These are phyloP conservation scores for Miichthys miiuy DNA, from an alignment of 2,797 vertebrate genomes.

Conservation along the genomic window DNA sequence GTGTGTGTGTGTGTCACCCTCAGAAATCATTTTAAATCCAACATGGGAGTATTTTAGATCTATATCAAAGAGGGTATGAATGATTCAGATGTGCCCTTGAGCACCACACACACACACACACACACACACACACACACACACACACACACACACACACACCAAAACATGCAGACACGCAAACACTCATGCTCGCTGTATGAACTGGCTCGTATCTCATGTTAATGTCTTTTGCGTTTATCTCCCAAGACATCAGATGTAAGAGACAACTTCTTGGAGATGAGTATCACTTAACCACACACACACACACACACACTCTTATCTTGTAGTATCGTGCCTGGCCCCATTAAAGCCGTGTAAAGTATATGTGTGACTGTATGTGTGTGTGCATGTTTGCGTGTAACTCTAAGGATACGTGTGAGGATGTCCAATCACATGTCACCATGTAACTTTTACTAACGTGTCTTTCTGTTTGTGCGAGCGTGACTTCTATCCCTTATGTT, in stretches of 20 bases:
- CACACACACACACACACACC: conserved; percentile 24
- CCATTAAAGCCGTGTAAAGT: background rate
- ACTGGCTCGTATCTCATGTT: conserved; percentile 39
- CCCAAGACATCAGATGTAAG: conserved; percentile 52
- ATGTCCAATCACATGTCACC: background rate
- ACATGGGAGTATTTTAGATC: conserved; percentile 56
- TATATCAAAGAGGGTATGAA: conserved; percentile 64
- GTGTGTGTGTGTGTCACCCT: conserved; percentile 10
- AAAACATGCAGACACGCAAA: background rate
- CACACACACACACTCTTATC: background rate
- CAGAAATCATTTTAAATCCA: conserved; percentile 45
- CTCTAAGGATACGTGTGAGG: background rate
- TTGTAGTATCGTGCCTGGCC: background rate
- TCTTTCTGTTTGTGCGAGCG: conserved; percentile 9
- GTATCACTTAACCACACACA: conserved; percentile 19
- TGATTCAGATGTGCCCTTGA: conserved; percentile 52
- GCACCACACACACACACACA: conserved; percentile 31
- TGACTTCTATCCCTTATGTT: background rate
- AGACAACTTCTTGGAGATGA: conserved; percentile 38
- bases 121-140: conserved; percentile 32
- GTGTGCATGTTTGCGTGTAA: background rate
- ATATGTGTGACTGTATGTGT: background rate
- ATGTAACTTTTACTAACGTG: conserved; percentile 13
- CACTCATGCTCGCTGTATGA: background rate
- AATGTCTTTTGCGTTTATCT: conserved; percentile 50